These are phyloP conservation scores for Rutilus rutilus DNA, from an alignment of 2,113 vertebrate species.

Conservation along the genomic window DNA sequence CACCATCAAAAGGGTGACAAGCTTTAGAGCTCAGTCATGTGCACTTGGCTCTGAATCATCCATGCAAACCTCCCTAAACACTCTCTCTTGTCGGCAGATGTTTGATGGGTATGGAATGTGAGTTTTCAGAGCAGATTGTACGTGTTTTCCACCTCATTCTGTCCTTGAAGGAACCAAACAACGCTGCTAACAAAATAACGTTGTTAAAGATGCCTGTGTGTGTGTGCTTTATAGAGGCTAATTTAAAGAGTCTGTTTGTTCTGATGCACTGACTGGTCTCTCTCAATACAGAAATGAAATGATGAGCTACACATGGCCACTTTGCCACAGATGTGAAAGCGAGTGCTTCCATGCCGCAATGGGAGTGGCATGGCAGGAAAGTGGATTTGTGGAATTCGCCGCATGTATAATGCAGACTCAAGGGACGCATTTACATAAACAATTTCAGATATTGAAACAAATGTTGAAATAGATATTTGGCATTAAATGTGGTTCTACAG, in stretches of 20 bases:
- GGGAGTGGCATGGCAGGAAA: background rate
- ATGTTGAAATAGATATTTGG: background rate
- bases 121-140: constrained; percentile 20
- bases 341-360: background rate
- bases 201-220: background rate
- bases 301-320: background rate
- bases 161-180: background rate
- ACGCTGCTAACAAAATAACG: too few relatives aligned
- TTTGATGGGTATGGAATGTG: constrained; percentile 13
- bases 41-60: background rate
- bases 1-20: background rate
- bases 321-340: background rate
- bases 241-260: constrained; percentile 38
- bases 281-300: constrained; percentile 33
- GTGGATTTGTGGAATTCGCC: background rate
- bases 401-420: background rate
- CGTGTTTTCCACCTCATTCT: constrained; percentile 10
- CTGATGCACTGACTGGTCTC: constrained; percentile 28
- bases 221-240: background rate
- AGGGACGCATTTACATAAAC: background rate
- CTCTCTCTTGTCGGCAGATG: background rate
- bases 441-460: constrained; percentile 1
- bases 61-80: background rate
- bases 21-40: background rate
- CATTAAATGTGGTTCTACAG: background rate